Base-by-base conservation (phyloP, 2,888 invertebrate species). In the Psylliodes chrysocephalus region DNA sequence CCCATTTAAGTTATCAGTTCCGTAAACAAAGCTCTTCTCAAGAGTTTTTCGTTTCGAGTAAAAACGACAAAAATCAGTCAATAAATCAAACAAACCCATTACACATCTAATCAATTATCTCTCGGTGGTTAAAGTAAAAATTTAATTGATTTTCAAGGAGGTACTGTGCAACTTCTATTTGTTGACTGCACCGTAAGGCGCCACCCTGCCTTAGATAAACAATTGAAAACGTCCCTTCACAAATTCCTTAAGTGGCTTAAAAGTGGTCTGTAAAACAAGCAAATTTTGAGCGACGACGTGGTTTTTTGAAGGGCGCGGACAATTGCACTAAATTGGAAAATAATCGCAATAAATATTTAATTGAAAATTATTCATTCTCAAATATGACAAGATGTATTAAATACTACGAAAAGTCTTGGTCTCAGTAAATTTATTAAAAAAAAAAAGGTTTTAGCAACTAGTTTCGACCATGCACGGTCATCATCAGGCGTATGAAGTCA, bases 241-340 rank as follows among this genome's bases (percentile, higher is more conserved):
- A 69, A 65, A 66, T 54, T 60, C 59, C 40, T 47, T 61, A 63
- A 67, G 63, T 63, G 64, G 53, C 46, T 25, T 53, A 57, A 61
- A 67, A 67, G 64, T 67, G 64, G 67, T 52, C 57, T 62, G 64
- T 66, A 69, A 65, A 63, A 67, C 65, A 59, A 64, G 63, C 47
- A 53, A 64, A 60, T 51, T 57, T 49, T 42, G 35, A n/a, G 60
- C 47, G 67, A 66, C 60, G 63, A 54, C n/a, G 28, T 30, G 14
- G 8, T 28, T 28, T 30, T 14, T 8, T 2, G n/a, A 18, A 22
- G 47, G 54, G 28, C 10, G 54, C 18, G 15, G 14, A 30, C 19
- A 51, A 56, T 30, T 62, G 51, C 14, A 52, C 55, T 40, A 60
- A 60, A 52, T 60, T 49, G 14, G 22, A 22, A 22, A 6, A 22